A percentile compares a stretch with the other conserved stretches of the same genome.
phyloP scores from a whole-genome alignment of 1,140 invertebrate genomes.

The Pantala flavescens region DNA sequence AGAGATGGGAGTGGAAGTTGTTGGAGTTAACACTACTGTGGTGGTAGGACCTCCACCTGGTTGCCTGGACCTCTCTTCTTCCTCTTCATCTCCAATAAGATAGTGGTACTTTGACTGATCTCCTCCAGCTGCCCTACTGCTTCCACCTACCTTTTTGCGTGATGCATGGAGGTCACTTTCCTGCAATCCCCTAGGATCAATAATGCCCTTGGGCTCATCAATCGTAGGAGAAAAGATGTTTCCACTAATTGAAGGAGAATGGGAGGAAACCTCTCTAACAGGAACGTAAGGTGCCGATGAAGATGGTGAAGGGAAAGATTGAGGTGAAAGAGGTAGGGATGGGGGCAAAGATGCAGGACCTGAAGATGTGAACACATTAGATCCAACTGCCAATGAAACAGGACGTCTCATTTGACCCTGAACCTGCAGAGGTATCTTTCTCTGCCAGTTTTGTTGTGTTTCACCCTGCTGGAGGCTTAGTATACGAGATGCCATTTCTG shows the following conservation, averaged over 20 bases:
- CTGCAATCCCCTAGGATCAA: background rate
- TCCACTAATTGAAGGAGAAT: background rate
- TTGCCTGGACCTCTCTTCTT: background rate
- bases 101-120: conserved; percentile 42
- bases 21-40: conserved; percentile 18
- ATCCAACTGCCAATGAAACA: background rate
- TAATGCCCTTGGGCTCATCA: background rate
- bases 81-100: conserved; percentile 33
- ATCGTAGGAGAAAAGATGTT: background rate
- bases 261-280: background rate
- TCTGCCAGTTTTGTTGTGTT: conserved; percentile 18
- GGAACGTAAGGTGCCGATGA: background rate
- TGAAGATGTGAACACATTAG: background rate
- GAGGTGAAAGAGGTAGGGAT: background rate
- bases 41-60: conserved; percentile 12
- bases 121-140: conserved; percentile 28
- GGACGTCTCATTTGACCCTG: background rate
- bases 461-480: conserved; percentile 25
- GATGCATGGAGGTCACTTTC: background rate
- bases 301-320: background rate
- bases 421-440: conserved; percentile 20
- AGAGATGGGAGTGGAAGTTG: conserved; percentile 22
- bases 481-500: conserved; percentile 33
- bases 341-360: background rate
- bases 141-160: background rate